Base-by-base conservation (phyloP, 2,797 vertebrate species). In the Heliangelus exortis region DNA sequence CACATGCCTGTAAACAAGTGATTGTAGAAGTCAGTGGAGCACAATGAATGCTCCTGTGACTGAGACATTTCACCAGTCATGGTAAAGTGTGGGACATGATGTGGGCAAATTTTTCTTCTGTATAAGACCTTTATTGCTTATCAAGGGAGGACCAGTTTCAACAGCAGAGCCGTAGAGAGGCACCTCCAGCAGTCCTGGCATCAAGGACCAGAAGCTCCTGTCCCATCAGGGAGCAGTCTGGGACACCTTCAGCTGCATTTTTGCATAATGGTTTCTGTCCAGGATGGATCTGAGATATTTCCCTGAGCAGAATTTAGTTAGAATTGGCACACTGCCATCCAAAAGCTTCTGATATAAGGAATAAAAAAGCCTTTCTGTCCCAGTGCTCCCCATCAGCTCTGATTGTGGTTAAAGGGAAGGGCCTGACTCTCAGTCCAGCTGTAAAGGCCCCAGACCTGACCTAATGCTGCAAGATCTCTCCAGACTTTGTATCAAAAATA, bases 151-250 rank as follows among this genome's bases (percentile, higher is more conserved):
- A 93, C 48, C n/a, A 92, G 54, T 19, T 77, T 75, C 50, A 65
- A n/a, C 12, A 72, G 62, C 54, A 85, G 22, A 76, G 43, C 33
- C 0, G 0, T 9, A 50, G 53, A 48, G 66, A 83, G n/a, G 39
- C 20, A 72, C 1, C 5, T 59, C n/a, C 39, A 73, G 48, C 1
- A 1, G 31, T 28, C 62, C 13, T 8, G 1, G 41, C 34, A 47
- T 0, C 1, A 77, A 71, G 59, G 34, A 69, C 2, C 9, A 65
- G 16, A 20, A 11, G 19, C 8, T 28, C 36, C 23, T 0, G 0
- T 81, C 47, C 57, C 82, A 85, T 23, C 41, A 57, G 72, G 57
- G 39, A 93, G 26, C 12, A 23, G 39, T 68, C 86, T 92, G 34
- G 63, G 16, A n/a, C 43, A 87, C 53, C 20, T 20, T 58, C 80